These are phyloP conservation scores for Platycheirus albimanus DNA, from an alignment of 2,888 invertebrate genomes.

Conservation along the genomic window DNA sequence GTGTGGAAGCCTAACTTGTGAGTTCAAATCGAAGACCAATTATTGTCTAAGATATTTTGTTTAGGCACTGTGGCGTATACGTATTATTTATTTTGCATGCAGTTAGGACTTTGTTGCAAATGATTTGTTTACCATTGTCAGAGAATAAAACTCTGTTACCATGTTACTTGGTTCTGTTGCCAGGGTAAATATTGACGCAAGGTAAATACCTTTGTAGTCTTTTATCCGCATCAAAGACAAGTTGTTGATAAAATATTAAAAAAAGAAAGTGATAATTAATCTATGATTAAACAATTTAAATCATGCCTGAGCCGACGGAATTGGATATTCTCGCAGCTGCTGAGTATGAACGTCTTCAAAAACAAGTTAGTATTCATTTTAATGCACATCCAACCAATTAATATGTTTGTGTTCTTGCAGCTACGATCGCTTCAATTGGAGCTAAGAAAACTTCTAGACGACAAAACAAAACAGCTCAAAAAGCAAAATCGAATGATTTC, in stretches of 20 bases:
- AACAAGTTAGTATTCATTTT: constrained; percentile 85
- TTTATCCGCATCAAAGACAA: not conserved
- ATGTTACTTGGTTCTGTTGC: not conserved
- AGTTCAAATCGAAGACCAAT: too few species aligned
- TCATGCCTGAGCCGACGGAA: constrained; percentile 86
- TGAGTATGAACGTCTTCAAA: constrained; percentile 89
- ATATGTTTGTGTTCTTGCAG: constrained; percentile 55
- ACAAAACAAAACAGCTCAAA: constrained; percentile 80
- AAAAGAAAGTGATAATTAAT: not conserved
- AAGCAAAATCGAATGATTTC: constrained; percentile 81
- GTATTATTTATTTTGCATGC: not conserved
- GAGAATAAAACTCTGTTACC: not conserved
- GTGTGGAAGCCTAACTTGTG: too few species aligned
- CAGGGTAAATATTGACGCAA: not conserved
- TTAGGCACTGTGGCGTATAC: not conserved
- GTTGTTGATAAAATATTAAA: not conserved
- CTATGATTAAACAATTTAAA: not conserved
- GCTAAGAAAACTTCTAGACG: constrained; percentile 79
- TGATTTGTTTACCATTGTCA: not conserved
- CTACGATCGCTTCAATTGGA: constrained; percentile 79
- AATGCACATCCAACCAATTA: constrained; percentile 8
- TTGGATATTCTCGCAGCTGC: constrained; percentile 91
- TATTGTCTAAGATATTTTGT: not conserved
- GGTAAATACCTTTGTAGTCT: not conserved
- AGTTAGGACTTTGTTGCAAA: not conserved